phyloP scores from a whole-genome alignment of 1,140 invertebrate species.

The Papilio aristodemus region DNA sequence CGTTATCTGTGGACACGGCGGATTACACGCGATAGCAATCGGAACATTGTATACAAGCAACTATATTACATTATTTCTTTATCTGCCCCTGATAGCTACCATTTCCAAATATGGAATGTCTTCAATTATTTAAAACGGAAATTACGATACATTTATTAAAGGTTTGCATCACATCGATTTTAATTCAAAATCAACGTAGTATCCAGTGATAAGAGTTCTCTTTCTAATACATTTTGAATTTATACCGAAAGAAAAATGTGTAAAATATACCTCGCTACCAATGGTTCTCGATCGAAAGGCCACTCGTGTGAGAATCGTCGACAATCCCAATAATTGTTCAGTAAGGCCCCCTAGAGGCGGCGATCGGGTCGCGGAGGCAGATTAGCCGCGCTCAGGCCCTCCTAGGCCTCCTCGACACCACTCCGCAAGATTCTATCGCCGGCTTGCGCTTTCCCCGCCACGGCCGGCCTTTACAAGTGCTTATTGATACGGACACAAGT shows the following conservation, averaged over 20 bases:
- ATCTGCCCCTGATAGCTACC: slow-evolving; percentile 35
- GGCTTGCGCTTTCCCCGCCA: slow-evolving; percentile 39
- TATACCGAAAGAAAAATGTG: too few species aligned
- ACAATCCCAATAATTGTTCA: slow-evolving; percentile 31
- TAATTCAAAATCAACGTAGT: too few species aligned
- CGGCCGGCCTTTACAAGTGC: slow-evolving; percentile 36
- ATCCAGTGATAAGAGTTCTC: too few species aligned
- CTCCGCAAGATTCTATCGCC: slow-evolving; percentile 31
- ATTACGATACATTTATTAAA: too few species aligned
- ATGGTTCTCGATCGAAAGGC: slow-evolving; percentile 13
- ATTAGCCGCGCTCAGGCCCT: slow-evolving; percentile 43
- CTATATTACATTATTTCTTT: slow-evolving; percentile 35
- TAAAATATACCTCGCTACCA: slow-evolving; percentile 33
- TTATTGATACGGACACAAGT: slow-evolving; percentile 58
- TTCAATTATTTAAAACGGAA: too few species aligned
- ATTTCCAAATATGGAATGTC: slow-evolving; percentile 46
- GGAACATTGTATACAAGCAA: slow-evolving; percentile 51
- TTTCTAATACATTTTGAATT: too few species aligned
- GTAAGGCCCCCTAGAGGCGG: slow-evolving; percentile 15
- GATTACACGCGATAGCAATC: slow-evolving; percentile 75
- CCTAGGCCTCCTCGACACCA: slow-evolving; percentile 30
- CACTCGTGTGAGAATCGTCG: slow-evolving; percentile 11
- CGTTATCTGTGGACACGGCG: slow-evolving; percentile 70
- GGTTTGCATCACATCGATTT: too few species aligned
- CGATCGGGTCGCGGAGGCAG: slow-evolving; percentile 36